A percentile compares a stretch with the other conserved stretches of the same genome.
Evolutionary conservation across 2,113 vertebrate genomes (phyloP).

Genomic region (Poeciliopsis prolifica): DNA sequence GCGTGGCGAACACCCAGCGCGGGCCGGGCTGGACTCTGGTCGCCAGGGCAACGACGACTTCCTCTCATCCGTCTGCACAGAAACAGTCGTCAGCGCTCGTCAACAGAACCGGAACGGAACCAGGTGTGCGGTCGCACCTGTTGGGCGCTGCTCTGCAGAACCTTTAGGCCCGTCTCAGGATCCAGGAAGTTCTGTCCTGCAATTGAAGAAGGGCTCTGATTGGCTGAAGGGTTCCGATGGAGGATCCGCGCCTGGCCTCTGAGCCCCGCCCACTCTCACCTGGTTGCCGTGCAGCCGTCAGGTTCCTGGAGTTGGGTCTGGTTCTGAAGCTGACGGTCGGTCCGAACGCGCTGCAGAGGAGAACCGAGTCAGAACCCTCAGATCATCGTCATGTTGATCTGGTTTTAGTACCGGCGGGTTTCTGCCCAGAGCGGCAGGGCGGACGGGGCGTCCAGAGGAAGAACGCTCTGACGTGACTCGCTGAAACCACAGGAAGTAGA

Average conservation of each 20-base stretch:
- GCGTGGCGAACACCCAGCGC: slow-evolving; percentile 86
- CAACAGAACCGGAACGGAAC: too few relatives aligned
- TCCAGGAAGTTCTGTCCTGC: slow-evolving; percentile 87
- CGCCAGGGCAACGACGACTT: slow-evolving; percentile 76
- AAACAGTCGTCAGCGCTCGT: not conserved
- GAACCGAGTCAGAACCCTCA: not conserved
- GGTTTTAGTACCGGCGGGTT: not conserved
- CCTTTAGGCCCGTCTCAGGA: slow-evolving; percentile 85
- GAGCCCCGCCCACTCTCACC: too few relatives aligned
- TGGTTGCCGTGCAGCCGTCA: slow-evolving; percentile 69
- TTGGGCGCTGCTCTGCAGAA: slow-evolving; percentile 88
- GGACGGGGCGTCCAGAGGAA: too few relatives aligned
- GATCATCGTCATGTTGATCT: too few relatives aligned
- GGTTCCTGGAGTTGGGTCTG: slow-evolving; percentile 88
- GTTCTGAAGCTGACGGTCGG: slow-evolving; percentile 88
- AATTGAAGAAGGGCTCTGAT: slow-evolving; percentile 60
- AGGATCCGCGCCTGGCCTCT: too few relatives aligned
- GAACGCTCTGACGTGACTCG: not conserved
- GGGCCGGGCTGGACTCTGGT: slow-evolving; percentile 74
- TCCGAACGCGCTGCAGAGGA: slow-evolving; percentile 84
- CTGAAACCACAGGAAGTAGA: not conserved
- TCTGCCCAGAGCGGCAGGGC: too few relatives aligned
- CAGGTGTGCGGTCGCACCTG: slow-evolving; percentile 74
- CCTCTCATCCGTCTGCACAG: slow-evolving; percentile 75
- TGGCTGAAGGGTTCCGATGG: too few relatives aligned